A percentile compares a stretch with the other conserved stretches of the same genome.
phyloP scores from a whole-genome alignment of 2,888 invertebrate species.

The Andrena flavipes region DNA sequence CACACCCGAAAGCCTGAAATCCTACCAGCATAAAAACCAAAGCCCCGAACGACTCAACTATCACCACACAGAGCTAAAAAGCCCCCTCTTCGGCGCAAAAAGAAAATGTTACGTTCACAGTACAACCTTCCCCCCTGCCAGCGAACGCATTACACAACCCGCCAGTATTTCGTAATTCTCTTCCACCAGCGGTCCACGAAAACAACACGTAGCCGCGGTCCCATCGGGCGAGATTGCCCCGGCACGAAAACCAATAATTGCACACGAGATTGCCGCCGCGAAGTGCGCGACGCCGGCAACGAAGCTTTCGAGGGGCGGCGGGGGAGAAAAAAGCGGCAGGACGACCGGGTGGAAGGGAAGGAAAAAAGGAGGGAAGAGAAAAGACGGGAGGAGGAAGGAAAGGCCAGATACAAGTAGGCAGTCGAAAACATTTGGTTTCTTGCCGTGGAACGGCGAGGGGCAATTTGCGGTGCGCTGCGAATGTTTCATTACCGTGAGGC shows the following conservation, averaged over 20 bases:
- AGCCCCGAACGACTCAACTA: no score
- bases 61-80: background rate
- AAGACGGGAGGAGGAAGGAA: conserved; percentile 6
- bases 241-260: conserved; percentile 79
- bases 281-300: conserved; percentile 38
- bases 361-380: conserved; percentile 10
- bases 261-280: conserved; percentile 72
- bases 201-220: conserved; percentile 10
- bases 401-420: conserved; percentile 72
- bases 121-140: background rate
- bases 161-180: background rate
- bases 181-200: conserved; percentile 6
- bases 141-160: conserved; percentile 10
- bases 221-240: conserved; percentile 48
- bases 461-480: conserved; percentile 84
- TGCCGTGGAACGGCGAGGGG: conserved; percentile 74
- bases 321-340: conserved; percentile 6
- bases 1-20: no score
- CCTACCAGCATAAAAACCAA: no score
- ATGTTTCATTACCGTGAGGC: conserved; percentile 84
- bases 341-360: background rate
- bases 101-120: background rate
- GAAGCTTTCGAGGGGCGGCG: conserved; percentile 41
- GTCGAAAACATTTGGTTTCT: conserved; percentile 78
- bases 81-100: background rate